Base-by-base conservation (phyloP, 2,888 invertebrate genomes). In the Celastrina argiolus region DNA sequence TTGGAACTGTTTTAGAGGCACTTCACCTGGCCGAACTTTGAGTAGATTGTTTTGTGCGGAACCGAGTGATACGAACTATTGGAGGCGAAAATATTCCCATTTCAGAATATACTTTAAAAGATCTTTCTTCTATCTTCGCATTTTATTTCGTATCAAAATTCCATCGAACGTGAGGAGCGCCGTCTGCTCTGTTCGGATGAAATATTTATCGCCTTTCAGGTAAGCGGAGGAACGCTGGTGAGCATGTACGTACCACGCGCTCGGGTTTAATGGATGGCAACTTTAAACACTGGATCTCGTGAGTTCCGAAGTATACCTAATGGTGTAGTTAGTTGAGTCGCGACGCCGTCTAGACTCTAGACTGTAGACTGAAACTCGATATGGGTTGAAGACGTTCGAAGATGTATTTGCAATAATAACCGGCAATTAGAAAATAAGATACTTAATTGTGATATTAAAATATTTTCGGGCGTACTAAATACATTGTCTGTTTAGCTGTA, bases 131-230 rank as follows among this genome's bases (percentile, higher is more conserved):
- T 45, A 31, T 7, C 5, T 16, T 45, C 22, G 22, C 51, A 51
- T 26, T 51, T 51, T 51, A 26, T 51, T 51, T 51, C 22, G 22
- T 22, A 51, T 51, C 3, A 26, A 51, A 51, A 51, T 45, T 51
- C 22, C 51, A 51, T 22, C 51, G 22, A 5, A 14, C 51, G 51
- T 51, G 12, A 51, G 51, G 51, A 26, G 26, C 22, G 16, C 12
- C 1, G 22, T 26, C 51, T 51, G 51, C 26, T 51, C 51, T 14
- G 12, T 51, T 26, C 6, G 22, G 12, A 51, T 51, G 26, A 51
- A 51, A 51, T 51, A 51, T 26, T 51, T 26, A 51, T 51, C 51
- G 22, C 14, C 22, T 51, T 51, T 26, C 51, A 51, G 51, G 51
- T 51, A 51, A 22, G 51, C 26, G 26, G 51, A 22, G 22, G 22